Base-by-base conservation (phyloP, 2,888 invertebrate genomes). In the Campoplex nolae region DNA sequence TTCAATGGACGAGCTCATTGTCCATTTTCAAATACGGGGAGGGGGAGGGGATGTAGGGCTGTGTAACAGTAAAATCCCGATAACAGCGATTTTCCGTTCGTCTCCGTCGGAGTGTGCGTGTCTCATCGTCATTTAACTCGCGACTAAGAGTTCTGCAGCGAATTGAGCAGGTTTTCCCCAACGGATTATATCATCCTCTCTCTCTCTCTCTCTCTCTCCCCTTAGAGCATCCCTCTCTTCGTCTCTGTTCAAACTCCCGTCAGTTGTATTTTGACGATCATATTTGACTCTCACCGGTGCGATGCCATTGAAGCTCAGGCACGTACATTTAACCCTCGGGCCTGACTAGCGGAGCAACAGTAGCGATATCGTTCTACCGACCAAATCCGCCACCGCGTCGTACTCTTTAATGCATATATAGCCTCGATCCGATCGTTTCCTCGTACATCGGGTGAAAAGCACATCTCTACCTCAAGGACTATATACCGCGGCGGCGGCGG, bases 261-360 rank as follows among this genome's bases (percentile, higher is more conserved):
- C 79, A 70, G 78, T 87, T 76, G 87, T 83, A 77, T 87, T 87
- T 85, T 85, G 87, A 85, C 87, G 85, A 87, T 87, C 79, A 83
- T 83, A 83, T 87, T 87, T 85, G 82, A 85, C 58, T 87, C 79
- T 79, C 56, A 68, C 58, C 71, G 28, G 54, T 70, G 67, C 70
- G 62, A 79, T 73, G 85, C 65, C 74, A 79, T 87, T 87, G 73
- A 58, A 82, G 82, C 81, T 78, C 76, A 48, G 78, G 77, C 80
- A 87, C 77, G 75, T 82, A 82, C 81, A 70, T 67, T 78, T 62
- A 70, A 45, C 54, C 78, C 42, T 32, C 16, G 62, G 65, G 23
- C 74, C 42, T 76, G 83, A 62, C 85, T 79, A 54, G 76, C 81
- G 74, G 16, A 62, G 45, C 73, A 76, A 58, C 56, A 79, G 65